These are phyloP conservation scores for Colostygia pectinataria DNA, from an alignment of 2,888 invertebrate species.

Conservation along the genomic window DNA sequence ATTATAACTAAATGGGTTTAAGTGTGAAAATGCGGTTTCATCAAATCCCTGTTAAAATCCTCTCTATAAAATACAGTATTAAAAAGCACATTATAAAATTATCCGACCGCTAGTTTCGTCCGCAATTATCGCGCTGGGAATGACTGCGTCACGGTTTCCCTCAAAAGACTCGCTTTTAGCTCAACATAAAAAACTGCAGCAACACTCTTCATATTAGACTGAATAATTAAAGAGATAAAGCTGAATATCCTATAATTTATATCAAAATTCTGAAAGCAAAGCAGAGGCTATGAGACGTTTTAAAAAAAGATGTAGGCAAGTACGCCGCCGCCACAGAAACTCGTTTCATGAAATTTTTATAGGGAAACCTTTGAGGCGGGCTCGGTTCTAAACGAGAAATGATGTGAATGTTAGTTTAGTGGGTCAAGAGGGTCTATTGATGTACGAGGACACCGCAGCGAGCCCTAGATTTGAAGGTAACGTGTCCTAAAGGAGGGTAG, in stretches of 20 bases:
- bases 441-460: constrained; percentile 50
- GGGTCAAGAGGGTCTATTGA: constrained; percentile 70
- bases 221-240: constrained; percentile 37
- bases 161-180: constrained; percentile 53
- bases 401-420: constrained; percentile 66
- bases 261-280: constrained; percentile 35
- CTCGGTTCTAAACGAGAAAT: constrained; percentile 58
- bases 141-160: constrained; percentile 50
- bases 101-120: constrained; percentile 44
- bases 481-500: constrained; percentile 43
- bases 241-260: constrained; percentile 41
- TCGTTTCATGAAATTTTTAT: constrained; percentile 67
- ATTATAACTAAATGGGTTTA: not conserved
- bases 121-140: constrained; percentile 56
- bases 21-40: not conserved
- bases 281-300: constrained; percentile 52
- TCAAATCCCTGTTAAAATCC: constrained; percentile 17
- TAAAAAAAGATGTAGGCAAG: constrained; percentile 47
- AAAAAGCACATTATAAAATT: constrained; percentile 44
- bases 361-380: constrained; percentile 59
- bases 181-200: constrained; percentile 34
- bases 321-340: constrained; percentile 42
- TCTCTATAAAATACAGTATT: constrained; percentile 17
- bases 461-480: constrained; percentile 48
- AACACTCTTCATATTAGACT: constrained; percentile 35